These are phyloP conservation scores for Acheta domesticus DNA, from an alignment of 2,888 invertebrate genomes.

Conservation along the genomic window DNA sequence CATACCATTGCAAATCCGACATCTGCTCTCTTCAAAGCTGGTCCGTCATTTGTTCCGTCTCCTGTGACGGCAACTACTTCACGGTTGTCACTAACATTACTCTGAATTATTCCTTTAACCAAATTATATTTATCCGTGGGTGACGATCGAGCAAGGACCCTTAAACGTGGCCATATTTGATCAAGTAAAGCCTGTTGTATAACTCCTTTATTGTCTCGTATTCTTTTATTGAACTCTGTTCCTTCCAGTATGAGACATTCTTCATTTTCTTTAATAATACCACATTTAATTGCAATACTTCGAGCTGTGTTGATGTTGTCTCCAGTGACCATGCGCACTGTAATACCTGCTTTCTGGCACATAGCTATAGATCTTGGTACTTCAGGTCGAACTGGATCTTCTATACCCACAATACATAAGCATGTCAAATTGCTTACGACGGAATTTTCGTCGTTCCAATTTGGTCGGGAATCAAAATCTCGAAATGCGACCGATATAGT, in stretches of 20 bases:
- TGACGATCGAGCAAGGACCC: conserved; percentile 57
- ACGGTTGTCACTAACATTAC: conserved; percentile 49
- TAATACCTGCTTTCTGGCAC: conserved; percentile 62
- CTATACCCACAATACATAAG: conserved; percentile 56
- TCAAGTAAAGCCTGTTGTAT: conserved; percentile 53
- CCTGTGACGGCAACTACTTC: conserved; percentile 61
- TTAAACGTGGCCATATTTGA: conserved; percentile 55
- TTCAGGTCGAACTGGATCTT: conserved; percentile 59
- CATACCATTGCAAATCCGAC: conserved; percentile 58
- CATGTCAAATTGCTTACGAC: conserved; percentile 53
- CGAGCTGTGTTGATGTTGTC: conserved; percentile 61
- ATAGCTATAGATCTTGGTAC: conserved; percentile 54
- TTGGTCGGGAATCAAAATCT: conserved; percentile 51
- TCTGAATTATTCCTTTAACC: conserved; percentile 59
- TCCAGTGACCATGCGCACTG: conserved; percentile 64
- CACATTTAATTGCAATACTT: conserved; percentile 58
- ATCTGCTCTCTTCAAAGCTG: conserved; percentile 57
- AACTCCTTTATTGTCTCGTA: conserved; percentile 49
- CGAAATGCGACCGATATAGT: conserved; percentile 57
- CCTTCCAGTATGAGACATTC: conserved; percentile 57
- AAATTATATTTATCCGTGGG: conserved; percentile 58
- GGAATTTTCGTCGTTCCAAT: conserved; percentile 51
- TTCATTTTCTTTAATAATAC: conserved; percentile 54
- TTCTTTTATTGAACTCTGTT: conserved; percentile 55
- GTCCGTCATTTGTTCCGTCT: conserved; percentile 59